phyloP scores from a whole-genome alignment of 2,113 vertebrate genomes.

The Aplodontia rufa region DNA sequence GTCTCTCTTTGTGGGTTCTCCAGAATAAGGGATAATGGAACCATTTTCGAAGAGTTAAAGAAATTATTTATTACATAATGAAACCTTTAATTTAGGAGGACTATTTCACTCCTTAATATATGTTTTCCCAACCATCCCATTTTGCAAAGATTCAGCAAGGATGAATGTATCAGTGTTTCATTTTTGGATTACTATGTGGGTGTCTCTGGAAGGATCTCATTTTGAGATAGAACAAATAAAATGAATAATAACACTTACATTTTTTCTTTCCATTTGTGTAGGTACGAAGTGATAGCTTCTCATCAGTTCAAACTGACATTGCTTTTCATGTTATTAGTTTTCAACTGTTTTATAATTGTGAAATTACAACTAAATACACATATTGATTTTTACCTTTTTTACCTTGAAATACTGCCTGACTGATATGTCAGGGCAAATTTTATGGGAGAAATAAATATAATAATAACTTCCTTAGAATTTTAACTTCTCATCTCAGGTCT shows the following conservation, averaged over 20 bases:
- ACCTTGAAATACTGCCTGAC: constrained; percentile 58
- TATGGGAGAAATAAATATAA: background rate
- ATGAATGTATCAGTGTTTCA: constrained; percentile 68
- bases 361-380: constrained; percentile 64
- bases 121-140: constrained; percentile 67
- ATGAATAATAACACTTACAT: constrained; percentile 64
- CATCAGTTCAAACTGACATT: constrained; percentile 72
- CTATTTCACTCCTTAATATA: constrained; percentile 60
- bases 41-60: constrained; percentile 70
- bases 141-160: constrained; percentile 61
- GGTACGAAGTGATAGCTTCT: constrained; percentile 48
- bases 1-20: constrained; percentile 27
- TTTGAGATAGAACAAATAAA: constrained; percentile 78
- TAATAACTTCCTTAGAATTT: background rate
- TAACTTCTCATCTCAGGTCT: background rate
- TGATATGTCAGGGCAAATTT: constrained; percentile 32
- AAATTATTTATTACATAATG: constrained; percentile 80
- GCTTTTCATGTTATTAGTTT: constrained; percentile 68
- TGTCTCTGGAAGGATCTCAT: constrained; percentile 75
- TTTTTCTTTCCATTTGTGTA: background rate
- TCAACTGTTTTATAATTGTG: constrained; percentile 64
- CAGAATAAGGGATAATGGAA: constrained; percentile 72
- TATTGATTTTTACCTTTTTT: constrained; percentile 56
- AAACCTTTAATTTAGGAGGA: constrained; percentile 82
- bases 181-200: constrained; percentile 69